Conservation (phyloP, 2,797 vertebrate species). For the Pantherophis alleghaniensis region DNA sequence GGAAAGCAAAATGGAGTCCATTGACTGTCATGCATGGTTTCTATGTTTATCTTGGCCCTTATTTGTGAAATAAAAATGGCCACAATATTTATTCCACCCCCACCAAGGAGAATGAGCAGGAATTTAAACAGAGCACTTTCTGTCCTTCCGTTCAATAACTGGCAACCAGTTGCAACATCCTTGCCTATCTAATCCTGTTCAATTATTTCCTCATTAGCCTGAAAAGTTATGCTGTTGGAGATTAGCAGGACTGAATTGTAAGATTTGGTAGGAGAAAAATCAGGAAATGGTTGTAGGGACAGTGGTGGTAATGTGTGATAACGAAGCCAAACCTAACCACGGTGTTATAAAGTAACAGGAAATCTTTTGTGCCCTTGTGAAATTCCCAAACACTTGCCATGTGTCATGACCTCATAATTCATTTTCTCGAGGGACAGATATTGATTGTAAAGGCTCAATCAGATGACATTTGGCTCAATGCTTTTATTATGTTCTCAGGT, state of each 20-base stretch:
- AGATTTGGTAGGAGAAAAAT: neutral
- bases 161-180: neutral
- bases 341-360: neutral
- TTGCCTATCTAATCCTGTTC: neutral
- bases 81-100: neutral
- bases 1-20: neutral
- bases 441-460: neutral
- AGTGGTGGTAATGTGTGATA: neutral
- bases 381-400: neutral
- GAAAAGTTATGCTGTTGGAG: neutral
- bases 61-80: neutral
- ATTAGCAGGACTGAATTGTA: neutral
- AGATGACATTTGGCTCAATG: neutral
- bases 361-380: neutral
- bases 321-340: neutral
- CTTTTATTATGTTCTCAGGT: slow-evolving; percentile 3
- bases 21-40: neutral
- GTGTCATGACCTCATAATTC: neutral
- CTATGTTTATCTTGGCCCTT: neutral
- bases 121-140: neutral
- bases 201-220: neutral
- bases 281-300: neutral
- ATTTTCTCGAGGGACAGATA: neutral
- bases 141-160: neutral
- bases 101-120: neutral